Conservation (phyloP, 2,888 invertebrate genomes). For the Prenolepis imparis region DNA sequence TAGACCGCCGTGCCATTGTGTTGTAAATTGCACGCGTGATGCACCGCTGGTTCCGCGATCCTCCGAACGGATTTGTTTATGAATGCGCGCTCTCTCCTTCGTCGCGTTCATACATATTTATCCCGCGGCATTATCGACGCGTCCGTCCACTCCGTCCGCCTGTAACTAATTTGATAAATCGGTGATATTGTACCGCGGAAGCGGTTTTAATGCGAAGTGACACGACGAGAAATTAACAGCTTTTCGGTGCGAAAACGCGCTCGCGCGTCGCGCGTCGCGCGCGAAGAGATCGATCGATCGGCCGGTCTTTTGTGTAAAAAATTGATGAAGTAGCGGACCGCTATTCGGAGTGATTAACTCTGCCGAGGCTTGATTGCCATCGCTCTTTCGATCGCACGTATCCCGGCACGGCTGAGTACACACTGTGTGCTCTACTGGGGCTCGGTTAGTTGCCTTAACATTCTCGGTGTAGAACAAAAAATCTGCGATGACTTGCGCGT, state of each 20-base stretch:
- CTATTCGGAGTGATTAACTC: slow-evolving; percentile 48
- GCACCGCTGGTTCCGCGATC: background rate
- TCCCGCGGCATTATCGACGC: slow-evolving; percentile 41
- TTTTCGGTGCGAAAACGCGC: slow-evolving; percentile 32
- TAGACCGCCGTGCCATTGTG: slow-evolving; percentile 61
- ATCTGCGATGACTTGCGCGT: background rate
- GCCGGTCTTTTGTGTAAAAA: slow-evolving; percentile 26
- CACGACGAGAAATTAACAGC: slow-evolving; percentile 52
- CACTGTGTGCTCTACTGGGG: slow-evolving; percentile 11
- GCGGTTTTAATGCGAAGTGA: slow-evolving; percentile 36
- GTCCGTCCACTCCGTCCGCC: slow-evolving; percentile 25
- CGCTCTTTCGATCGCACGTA: slow-evolving; percentile 43
- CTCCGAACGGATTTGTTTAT: slow-evolving; percentile 70
- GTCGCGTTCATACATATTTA: slow-evolving; percentile 71
- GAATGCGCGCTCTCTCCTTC: slow-evolving; percentile 62
- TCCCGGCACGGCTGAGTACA: background rate
- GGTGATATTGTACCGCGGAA: slow-evolving; percentile 18
- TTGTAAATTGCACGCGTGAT: slow-evolving; percentile 69
- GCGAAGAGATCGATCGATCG: slow-evolving; percentile 1
- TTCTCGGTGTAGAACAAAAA: slow-evolving; percentile 13
- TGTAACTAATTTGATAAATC: slow-evolving; percentile 52
- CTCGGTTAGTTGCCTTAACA: slow-evolving; percentile 37
- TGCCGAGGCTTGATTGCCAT: slow-evolving; percentile 40
- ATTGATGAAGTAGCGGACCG: slow-evolving; percentile 38
- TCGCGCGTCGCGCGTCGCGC: background rate